A percentile compares a stretch with the other conserved stretches of the same genome.
These are phyloP conservation scores for Plagodis pulveraria DNA, from an alignment of 2,888 invertebrate species.

Conservation along the genomic window DNA sequence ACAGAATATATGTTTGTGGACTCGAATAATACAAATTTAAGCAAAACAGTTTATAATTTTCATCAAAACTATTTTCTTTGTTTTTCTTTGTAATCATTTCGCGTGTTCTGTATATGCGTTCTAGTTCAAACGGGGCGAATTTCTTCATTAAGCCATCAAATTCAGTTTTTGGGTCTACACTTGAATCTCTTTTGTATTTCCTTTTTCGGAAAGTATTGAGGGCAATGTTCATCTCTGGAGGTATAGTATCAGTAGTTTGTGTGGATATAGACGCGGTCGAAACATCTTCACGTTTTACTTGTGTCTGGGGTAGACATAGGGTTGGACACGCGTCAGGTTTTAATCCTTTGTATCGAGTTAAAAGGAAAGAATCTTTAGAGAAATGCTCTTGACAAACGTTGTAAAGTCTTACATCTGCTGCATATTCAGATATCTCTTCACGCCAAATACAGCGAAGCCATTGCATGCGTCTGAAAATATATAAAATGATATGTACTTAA, in stretches of 20 bases:
- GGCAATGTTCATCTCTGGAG: background rate
- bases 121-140: background rate
- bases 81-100: background rate
- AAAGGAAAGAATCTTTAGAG: background rate
- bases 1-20: slow-evolving; percentile 29
- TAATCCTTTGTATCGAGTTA: background rate
- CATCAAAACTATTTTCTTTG: background rate
- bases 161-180: background rate
- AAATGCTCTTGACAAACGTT: slow-evolving; percentile 18
- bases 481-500: background rate
- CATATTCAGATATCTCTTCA: slow-evolving; percentile 4
- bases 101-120: background rate
- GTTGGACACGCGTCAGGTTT: background rate
- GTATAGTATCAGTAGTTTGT: slow-evolving; percentile 1
- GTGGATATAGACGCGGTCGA: background rate
- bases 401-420: background rate
- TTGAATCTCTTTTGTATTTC: slow-evolving; percentile 4
- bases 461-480: slow-evolving; percentile 9
- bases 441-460: slow-evolving; percentile 12
- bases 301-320: slow-evolving; percentile 3
- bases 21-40: slow-evolving; percentile 34
- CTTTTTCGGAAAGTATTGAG: slow-evolving; percentile 1
- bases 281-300: background rate
- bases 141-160: background rate
- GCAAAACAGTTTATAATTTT: slow-evolving; percentile 28